phyloP scores from a whole-genome alignment of 2,797 vertebrate species.

The Falco concolor region DNA sequence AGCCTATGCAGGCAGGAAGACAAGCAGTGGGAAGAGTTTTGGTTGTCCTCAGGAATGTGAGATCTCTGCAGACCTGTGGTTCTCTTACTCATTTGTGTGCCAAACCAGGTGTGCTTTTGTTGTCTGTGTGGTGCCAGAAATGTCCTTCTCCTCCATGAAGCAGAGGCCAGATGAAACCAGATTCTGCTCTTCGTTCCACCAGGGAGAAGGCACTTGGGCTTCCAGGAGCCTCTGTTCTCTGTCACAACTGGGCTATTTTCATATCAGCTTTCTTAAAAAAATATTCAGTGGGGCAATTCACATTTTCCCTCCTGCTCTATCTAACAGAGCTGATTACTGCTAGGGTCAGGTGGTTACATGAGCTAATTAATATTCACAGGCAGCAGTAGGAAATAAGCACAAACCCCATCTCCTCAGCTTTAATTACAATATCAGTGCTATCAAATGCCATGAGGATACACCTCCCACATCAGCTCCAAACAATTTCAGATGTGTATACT shows the following conservation, averaged over 20 bases:
- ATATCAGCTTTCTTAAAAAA: neutral
- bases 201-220: neutral
- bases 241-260: neutral
- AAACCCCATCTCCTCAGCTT: constrained; percentile 37
- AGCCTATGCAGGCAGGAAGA: neutral
- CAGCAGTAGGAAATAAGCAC: constrained; percentile 38
- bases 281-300: neutral
- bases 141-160: neutral
- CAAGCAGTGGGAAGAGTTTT: neutral
- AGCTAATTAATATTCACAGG: constrained; percentile 65
- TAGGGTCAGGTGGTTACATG: constrained; percentile 32
- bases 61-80: neutral
- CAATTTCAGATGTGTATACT: constrained; percentile 42
- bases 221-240: neutral
- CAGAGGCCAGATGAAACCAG: neutral
- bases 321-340: constrained; percentile 37
- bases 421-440: constrained; percentile 62
- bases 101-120: neutral
- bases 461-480: constrained; percentile 38
- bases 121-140: neutral
- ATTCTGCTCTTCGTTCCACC: neutral
- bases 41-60: neutral
- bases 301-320: neutral
- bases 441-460: constrained; percentile 48
- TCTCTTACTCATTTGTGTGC: neutral